Evolutionary conservation across 2,888 invertebrate genomes (phyloP).

Genomic region (Scaptomyza reducta): DNA sequence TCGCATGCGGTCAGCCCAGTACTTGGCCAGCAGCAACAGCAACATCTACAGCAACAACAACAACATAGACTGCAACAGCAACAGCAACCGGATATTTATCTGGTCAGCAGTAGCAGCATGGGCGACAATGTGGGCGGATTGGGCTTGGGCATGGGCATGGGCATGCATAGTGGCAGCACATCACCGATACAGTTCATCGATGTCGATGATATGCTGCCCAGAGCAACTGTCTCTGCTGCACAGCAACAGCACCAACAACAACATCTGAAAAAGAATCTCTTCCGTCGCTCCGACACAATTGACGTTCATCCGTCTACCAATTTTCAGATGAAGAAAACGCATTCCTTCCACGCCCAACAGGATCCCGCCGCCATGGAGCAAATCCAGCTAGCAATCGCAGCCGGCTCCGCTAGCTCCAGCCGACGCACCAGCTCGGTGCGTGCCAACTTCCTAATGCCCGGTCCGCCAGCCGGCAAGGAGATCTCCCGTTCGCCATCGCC

Average conservation of each 20-base stretch:
- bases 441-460: slow-evolving; percentile 83
- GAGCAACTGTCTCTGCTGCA: slow-evolving; percentile 58
- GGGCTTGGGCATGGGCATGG: slow-evolving; percentile 47
- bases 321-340: slow-evolving; percentile 84
- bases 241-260: slow-evolving; percentile 64
- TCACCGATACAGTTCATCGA: slow-evolving; percentile 82
- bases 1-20: slow-evolving; percentile 81
- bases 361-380: slow-evolving; percentile 82
- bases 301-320: slow-evolving; percentile 84
- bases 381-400: slow-evolving; percentile 71
- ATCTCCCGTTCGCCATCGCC: slow-evolving; percentile 83
- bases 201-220: slow-evolving; percentile 79
- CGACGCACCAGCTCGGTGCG: slow-evolving; percentile 84
- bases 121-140: slow-evolving; percentile 76
- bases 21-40: slow-evolving; percentile 62
- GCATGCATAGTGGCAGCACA: slow-evolving; percentile 76
- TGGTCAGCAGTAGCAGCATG: slow-evolving; percentile 84
- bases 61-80: slow-evolving; percentile 39
- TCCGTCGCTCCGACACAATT: slow-evolving; percentile 84
- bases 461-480: slow-evolving; percentile 78
- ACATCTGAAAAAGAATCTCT: slow-evolving; percentile 82
- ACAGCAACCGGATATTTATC: slow-evolving; percentile 82
- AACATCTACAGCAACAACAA: slow-evolving; percentile 51
- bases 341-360: slow-evolving; percentile 84
- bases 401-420: slow-evolving; percentile 76